Percentiles rank a stretch among this genome's conserved stretches.
phyloP scores from a whole-genome alignment of 2,888 invertebrate species.

The Ectobius pallidus region DNA sequence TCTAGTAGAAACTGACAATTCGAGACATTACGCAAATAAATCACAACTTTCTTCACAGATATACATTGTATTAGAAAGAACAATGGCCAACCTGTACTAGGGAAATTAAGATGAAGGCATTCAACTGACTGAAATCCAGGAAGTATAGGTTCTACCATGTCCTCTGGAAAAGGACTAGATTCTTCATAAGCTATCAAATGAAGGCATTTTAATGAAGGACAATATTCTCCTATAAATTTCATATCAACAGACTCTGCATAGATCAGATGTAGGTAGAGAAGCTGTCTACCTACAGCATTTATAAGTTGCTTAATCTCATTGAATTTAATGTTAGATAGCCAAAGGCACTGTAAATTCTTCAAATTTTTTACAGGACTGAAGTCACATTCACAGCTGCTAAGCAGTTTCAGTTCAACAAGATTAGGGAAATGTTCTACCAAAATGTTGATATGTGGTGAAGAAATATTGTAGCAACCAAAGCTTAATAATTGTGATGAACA shows the following conservation, averaged over 20 bases:
- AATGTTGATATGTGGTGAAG: background rate
- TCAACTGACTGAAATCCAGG: constrained; percentile 13
- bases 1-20: background rate
- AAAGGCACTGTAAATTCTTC: background rate
- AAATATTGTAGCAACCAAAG: constrained; percentile 15
- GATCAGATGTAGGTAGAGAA: constrained; percentile 1
- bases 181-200: constrained; percentile 17
- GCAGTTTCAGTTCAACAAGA: constrained; percentile 12
- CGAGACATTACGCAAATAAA: background rate
- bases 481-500: background rate
- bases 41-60: constrained; percentile 8
- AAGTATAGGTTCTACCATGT: background rate
- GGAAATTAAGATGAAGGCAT: constrained; percentile 14
- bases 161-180: constrained; percentile 1
- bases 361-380: background rate
- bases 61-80: constrained; percentile 15
- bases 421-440: constrained; percentile 12
- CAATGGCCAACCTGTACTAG: constrained; percentile 6
- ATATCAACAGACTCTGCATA: constrained; percentile 10
- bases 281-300: background rate
- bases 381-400: constrained; percentile 9
- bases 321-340: constrained; percentile 12
- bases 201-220: background rate
- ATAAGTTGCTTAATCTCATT: background rate
- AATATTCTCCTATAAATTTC: constrained; percentile 5